These are phyloP conservation scores for Anguilla anguilla DNA, from an alignment of 2,797 vertebrate species.

Conservation along the genomic window DNA sequence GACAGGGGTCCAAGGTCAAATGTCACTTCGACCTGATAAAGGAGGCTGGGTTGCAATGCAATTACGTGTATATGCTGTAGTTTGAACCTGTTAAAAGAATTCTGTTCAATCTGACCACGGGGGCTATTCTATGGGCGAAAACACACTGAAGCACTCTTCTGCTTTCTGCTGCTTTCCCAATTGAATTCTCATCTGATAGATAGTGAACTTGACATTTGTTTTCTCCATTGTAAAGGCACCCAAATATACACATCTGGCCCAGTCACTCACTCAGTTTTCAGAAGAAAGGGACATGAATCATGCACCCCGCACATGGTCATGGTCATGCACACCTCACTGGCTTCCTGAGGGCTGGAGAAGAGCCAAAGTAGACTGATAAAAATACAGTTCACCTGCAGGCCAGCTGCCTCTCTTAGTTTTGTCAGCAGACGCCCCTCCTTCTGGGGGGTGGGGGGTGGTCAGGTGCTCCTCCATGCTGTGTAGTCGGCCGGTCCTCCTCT, in stretches of 20 bases:
- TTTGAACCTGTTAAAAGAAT: background rate
- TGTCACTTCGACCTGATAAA: background rate
- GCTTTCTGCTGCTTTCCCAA: background rate
- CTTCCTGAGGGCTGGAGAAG: constrained; percentile 12
- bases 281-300: constrained; percentile 9
- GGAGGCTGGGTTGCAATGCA: background rate
- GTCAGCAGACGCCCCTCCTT: background rate
- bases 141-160: background rate
- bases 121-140: background rate
- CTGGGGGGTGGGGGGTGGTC: background rate
- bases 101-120: background rate
- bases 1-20: background rate
- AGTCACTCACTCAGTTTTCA: constrained; percentile 39
- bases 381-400: constrained; percentile 26
- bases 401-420: constrained; percentile 13
- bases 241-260: constrained; percentile 36
- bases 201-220: background rate
- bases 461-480: background rate
- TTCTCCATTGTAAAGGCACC: background rate
- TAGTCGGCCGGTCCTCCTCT: background rate
- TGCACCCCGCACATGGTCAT: background rate
- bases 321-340: background rate
- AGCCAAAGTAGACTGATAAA: constrained; percentile 33
- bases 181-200: background rate
- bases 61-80: background rate